A percentile compares a stretch with the other conserved stretches of the same genome.
Conservation (phyloP, 2,113 vertebrate species). For the Acrocephalus arundinaceus region DNA sequence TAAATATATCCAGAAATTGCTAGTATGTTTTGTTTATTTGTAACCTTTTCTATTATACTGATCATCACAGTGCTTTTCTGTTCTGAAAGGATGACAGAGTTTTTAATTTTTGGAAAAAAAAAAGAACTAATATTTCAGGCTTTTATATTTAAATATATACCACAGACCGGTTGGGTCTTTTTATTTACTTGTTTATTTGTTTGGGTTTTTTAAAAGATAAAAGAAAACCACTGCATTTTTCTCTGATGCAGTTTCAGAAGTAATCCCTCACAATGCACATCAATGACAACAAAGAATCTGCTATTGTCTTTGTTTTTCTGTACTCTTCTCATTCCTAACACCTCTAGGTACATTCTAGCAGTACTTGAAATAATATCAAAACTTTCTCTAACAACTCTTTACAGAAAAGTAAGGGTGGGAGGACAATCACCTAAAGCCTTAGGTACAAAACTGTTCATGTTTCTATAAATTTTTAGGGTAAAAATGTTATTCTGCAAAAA, state of each 20-base stretch:
- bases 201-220: neutral
- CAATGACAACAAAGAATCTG: neutral
- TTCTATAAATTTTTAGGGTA: neutral
- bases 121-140: neutral
- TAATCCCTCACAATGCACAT: neutral
- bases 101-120: neutral
- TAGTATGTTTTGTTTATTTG: neutral
- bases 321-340: neutral
- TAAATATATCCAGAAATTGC: slow-evolving; percentile 62
- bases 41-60: neutral
- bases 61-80: neutral
- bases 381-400: neutral
- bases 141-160: neutral
- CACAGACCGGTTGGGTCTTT: neutral
- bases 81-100: slow-evolving; percentile 39
- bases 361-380: neutral
- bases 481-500: neutral
- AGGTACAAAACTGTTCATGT: neutral
- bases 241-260: neutral
- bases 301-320: neutral
- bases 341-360: neutral
- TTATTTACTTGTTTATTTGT: neutral
- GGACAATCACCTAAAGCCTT: neutral
- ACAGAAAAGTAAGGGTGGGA: neutral
- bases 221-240: neutral